A percentile compares a stretch with the other conserved stretches of the same genome.
phyloP scores from a whole-genome alignment of 2,888 invertebrate species.

The Eulithis testata region DNA sequence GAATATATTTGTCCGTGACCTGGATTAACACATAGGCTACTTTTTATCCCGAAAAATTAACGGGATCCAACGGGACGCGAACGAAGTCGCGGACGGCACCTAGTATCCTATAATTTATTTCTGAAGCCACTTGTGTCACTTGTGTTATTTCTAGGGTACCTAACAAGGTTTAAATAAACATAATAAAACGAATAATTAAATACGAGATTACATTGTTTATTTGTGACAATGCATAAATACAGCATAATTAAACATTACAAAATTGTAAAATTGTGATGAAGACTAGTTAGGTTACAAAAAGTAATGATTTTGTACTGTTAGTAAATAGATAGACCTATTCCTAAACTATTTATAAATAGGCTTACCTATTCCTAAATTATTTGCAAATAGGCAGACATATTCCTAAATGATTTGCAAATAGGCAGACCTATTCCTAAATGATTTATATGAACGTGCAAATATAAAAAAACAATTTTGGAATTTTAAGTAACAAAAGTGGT shows the following conservation, averaged over 20 bases:
- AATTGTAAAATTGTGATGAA: constrained; percentile 72
- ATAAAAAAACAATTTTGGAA: constrained; percentile 18
- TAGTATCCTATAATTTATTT: no score
- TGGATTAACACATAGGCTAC: no score
- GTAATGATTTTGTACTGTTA: constrained; percentile 40
- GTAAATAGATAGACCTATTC: constrained; percentile 20
- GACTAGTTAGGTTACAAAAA: constrained; percentile 57
- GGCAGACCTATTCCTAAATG: constrained; percentile 3
- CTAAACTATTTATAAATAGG: constrained; percentile 11
- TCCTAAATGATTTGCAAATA: constrained; percentile 8
- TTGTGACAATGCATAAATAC: constrained; percentile 80
- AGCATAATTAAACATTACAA: constrained; percentile 61
- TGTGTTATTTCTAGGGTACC: neutral
- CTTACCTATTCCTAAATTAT: neutral
- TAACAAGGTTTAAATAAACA: neutral
- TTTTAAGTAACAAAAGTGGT: constrained; percentile 23
- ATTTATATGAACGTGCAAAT: constrained; percentile 6
- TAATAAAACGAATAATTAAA: constrained; percentile 50
- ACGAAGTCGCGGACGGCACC: no score
- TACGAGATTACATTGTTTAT: constrained; percentile 78
- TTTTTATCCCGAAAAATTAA: no score
- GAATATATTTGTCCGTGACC: no score
- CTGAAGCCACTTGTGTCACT: no score
- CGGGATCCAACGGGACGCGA: no score
- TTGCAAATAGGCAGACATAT: constrained; percentile 20